Conservation (phyloP, 2,888 invertebrate genomes). For the Chloroclystis v-ata region DNA sequence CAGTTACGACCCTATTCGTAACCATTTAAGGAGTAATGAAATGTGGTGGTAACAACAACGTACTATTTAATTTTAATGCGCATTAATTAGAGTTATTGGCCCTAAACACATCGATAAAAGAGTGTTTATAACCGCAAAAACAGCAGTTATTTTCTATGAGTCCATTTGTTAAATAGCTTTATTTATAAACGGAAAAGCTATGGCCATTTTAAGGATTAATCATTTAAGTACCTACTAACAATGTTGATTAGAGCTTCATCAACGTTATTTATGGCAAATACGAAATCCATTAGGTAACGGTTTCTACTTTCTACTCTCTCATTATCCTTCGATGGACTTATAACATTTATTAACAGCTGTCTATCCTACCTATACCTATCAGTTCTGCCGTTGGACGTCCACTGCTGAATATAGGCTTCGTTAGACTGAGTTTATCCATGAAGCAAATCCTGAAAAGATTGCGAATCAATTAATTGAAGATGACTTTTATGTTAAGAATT, state of each 20-base stretch:
- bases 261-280: background rate
- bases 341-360: too few species aligned
- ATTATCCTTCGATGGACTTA: too few species aligned
- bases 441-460: too few species aligned
- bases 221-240: constrained; percentile 12
- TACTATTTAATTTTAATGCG: constrained; percentile 24
- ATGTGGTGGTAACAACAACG: constrained; percentile 18
- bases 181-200: constrained; percentile 15
- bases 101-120: constrained; percentile 25
- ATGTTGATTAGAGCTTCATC: constrained; percentile 13
- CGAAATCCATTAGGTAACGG: too few species aligned
- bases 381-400: too few species aligned
- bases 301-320: too few species aligned
- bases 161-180: constrained; percentile 21
- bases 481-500: too few species aligned
- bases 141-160: constrained; percentile 14
- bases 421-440: too few species aligned
- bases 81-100: constrained; percentile 28
- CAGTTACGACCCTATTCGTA: constrained; percentile 11
- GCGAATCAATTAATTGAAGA: too few species aligned
- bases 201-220: constrained; percentile 9
- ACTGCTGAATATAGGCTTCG: too few species aligned
- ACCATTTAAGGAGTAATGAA: constrained; percentile 21
- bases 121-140: constrained; percentile 29
- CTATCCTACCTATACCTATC: too few species aligned